Evolutionary conservation across 1,140 invertebrate species (phyloP), one percentile per base, ranked within the genome.

Genomic region (Eupristina koningsbergeri): DNA sequence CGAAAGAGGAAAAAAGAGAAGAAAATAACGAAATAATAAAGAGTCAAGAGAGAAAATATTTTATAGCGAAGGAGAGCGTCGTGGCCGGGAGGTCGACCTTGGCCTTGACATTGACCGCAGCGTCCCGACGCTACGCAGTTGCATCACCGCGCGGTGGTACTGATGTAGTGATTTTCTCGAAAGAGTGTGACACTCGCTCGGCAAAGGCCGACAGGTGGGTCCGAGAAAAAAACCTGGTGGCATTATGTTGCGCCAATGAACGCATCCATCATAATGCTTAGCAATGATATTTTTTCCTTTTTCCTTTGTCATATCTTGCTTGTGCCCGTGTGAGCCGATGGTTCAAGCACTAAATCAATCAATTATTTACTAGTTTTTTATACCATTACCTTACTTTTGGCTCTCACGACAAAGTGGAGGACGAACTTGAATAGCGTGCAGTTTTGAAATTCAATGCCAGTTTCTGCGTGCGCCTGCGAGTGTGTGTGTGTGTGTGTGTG

Each of bases 21-120:
- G n/a, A n/a, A n/a, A n/a, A 34, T 7, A 71, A 3, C 22, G 1
- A 41, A 17, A 47, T 1, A 47, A 74, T 26, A 74, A 73, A 73
- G 34, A 50, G 34, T 50, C 19, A 17, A 74, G 47, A 58, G 31
- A 76, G 50, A n/a, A 50, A 58, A 76, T 13, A 31, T 36, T 76
- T 58, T 47, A 19, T 61, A 50, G 15, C n/a, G 31, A 29, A 34
- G 26, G 45, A 45, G 31, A 29, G 78, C 53, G 64, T 41, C 34
- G 47, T 45, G 67, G 36, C 50, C 47, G 75, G 88, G 80, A 36
- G 26, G 36, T 64, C 77, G 88, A 80, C 91, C 90, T 91, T 91
- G 91, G 89, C 91, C 91, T 92, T 92, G 90, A 91, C 91, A 91
- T 92, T 87, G 90, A 92, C 91, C 90, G 88, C 88, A 88, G 71